Evolutionary conservation across 2,797 vertebrate species (phyloP).

Genomic region (Neosalanx taihuensis): DNA sequence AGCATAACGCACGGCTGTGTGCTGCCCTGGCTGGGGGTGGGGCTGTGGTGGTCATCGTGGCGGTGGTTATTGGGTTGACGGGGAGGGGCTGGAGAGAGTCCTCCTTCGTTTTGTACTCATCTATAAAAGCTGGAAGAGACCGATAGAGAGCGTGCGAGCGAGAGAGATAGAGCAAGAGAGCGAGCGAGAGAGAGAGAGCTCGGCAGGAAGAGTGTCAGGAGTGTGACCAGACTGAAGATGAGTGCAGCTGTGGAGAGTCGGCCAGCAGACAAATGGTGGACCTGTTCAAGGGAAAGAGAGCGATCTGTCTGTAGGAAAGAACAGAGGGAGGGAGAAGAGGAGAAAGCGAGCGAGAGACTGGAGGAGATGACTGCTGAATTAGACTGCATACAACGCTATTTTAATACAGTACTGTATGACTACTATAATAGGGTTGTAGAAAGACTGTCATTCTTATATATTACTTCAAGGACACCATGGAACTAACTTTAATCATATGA

Average conservation of each 20-base stretch:
- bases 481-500: no score
- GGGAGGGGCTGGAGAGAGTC: constrained; percentile 20
- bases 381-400: no score
- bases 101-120: constrained; percentile 32
- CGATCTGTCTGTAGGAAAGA: background rate
- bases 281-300: background rate
- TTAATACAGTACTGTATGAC: no score
- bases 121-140: constrained; percentile 61
- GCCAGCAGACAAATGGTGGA: background rate
- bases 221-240: no score
- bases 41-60: constrained; percentile 6
- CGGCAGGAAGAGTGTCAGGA: constrained; percentile 13
- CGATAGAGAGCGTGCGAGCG: constrained; percentile 12
- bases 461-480: no score
- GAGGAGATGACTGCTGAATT: background rate
- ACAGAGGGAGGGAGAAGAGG: background rate
- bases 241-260: background rate
- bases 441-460: no score
- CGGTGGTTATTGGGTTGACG: constrained; percentile 19
- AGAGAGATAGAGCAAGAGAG: no score
- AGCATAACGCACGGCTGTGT: constrained; percentile 39
- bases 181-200: background rate
- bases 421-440: no score
- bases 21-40: constrained; percentile 21
- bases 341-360: background rate